Percentiles rank a stretch among this genome's conserved stretches.
Conservation (phyloP, 1,140 invertebrate species). For the Euura saliciscinereae region DNA sequence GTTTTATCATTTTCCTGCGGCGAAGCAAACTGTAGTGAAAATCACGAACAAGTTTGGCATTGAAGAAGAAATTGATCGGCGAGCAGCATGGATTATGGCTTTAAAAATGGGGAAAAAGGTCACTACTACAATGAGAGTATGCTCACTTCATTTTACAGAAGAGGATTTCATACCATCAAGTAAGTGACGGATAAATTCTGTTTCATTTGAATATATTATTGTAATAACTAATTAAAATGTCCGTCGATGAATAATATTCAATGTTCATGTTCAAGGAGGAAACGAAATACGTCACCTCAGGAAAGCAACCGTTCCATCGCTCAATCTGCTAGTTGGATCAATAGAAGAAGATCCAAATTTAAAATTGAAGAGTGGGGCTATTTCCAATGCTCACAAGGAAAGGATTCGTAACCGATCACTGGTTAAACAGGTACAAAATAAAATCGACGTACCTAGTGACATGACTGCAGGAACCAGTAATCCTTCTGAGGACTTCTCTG, state of each 20-base stretch:
- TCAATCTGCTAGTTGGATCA: background rate
- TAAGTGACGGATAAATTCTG: background rate
- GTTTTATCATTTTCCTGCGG: background rate
- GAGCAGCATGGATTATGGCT: background rate
- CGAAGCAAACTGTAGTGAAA: background rate
- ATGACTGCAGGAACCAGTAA: too few species aligned
- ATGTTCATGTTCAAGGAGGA: background rate
- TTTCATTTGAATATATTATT: background rate
- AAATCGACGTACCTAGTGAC: too few species aligned
- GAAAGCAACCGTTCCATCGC: background rate
- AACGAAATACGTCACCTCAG: background rate
- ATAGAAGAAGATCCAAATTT: background rate
- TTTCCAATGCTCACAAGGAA: background rate
- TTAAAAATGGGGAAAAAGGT: background rate
- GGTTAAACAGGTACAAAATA: too few species aligned
- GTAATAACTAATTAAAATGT: background rate
- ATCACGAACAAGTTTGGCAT: background rate
- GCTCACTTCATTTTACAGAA: too few species aligned
- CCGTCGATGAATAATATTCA: background rate
- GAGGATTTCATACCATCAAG: too few species aligned
- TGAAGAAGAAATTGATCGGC: background rate
- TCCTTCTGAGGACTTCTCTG: too few species aligned
- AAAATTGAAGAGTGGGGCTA: too few species aligned
- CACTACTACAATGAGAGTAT: background rate
- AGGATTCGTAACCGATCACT: background rate